Evolutionary conservation across 2,888 invertebrate species (phyloP).

Genomic region (Hydrotaea diabolus): DNA sequence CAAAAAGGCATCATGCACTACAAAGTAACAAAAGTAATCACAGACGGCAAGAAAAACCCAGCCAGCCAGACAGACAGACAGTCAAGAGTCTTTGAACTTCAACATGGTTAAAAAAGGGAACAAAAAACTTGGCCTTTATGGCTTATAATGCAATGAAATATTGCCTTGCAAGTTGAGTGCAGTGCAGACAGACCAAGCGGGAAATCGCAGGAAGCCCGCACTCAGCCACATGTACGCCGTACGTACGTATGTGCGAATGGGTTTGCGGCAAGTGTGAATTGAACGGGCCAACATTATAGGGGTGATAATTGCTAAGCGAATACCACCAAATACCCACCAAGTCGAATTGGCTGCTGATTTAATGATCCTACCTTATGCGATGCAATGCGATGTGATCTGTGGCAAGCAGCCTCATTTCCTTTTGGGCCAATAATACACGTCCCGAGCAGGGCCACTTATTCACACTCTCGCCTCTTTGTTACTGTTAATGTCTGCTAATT

Average conservation of each 20-base stretch:
- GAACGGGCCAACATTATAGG: slow-evolving; percentile 44
- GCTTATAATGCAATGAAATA: slow-evolving; percentile 32
- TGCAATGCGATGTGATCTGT: neutral
- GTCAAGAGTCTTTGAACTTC: slow-evolving; percentile 30
- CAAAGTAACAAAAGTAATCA: slow-evolving; percentile 37
- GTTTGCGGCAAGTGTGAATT: slow-evolving; percentile 44
- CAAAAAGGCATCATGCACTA: slow-evolving; percentile 23
- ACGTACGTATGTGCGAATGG: neutral
- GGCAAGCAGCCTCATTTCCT: neutral
- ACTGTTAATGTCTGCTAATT: slow-evolving; percentile 45
- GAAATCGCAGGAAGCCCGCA: slow-evolving; percentile 36
- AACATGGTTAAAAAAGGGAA: neutral
- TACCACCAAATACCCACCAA: neutral
- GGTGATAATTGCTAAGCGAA: slow-evolving; percentile 58
- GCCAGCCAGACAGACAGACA: slow-evolving; percentile 22
- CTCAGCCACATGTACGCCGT: neutral
- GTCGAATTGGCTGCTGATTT: neutral
- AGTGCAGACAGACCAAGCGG: no score
- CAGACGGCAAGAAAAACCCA: neutral
- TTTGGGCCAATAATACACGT: slow-evolving; percentile 29
- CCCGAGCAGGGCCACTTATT: slow-evolving; percentile 41
- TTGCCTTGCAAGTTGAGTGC: neutral
- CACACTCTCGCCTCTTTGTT: slow-evolving; percentile 28
- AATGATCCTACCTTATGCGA: slow-evolving; percentile 19
- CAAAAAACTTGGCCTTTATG: slow-evolving; percentile 19